Evolutionary conservation across 2,888 invertebrate genomes (phyloP).

Genomic region (Noctua janthina): DNA sequence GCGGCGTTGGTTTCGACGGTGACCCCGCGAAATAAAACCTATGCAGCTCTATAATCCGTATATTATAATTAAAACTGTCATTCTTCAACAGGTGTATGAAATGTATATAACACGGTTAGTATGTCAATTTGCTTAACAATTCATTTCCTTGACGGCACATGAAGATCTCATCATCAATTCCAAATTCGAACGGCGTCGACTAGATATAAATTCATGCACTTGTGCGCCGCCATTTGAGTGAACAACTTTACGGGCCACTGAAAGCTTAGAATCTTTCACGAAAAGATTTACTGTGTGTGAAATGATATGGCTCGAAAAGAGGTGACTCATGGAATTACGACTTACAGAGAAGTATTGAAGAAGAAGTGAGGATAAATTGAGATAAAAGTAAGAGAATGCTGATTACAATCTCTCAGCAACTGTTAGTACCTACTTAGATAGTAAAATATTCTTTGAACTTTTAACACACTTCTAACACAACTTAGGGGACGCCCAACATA

Average conservation of each 20-base stretch:
- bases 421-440: background rate
- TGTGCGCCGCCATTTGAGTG: background rate
- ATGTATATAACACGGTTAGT: background rate
- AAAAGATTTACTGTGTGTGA: background rate
- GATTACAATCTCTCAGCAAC: background rate
- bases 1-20: background rate
- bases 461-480: background rate
- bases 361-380: background rate
- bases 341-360: background rate
- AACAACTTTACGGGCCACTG: background rate
- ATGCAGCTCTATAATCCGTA: background rate
- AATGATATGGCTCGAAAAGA: background rate
- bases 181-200: background rate
- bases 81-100: background rate
- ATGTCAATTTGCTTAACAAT: background rate
- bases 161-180: background rate
- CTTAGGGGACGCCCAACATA: background rate
- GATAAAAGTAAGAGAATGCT: background rate
- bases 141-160: background rate
- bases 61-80: background rate
- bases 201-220: background rate
- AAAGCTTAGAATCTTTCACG: background rate
- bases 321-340: background rate
- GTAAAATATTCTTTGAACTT: background rate
- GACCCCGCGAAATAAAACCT: background rate